A percentile compares a stretch with the other conserved stretches of the same genome.
phyloP scores from a whole-genome alignment of 2,888 invertebrate genomes.

The Lysandra bellargus region DNA sequence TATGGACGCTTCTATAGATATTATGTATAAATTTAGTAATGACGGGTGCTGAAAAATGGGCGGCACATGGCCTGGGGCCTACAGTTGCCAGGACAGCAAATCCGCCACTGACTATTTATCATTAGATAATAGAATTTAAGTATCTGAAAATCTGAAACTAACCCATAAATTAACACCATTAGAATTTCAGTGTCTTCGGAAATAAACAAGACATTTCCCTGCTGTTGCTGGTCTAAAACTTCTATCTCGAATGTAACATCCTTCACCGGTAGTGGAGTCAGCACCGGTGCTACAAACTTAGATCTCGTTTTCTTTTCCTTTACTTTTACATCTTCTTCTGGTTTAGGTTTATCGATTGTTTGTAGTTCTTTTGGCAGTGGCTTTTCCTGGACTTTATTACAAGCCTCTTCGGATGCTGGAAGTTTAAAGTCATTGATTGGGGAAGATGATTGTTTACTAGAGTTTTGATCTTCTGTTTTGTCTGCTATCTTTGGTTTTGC shows the following conservation, averaged over 20 bases:
- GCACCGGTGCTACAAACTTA: constrained; percentile 61
- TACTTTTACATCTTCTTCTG: constrained; percentile 27
- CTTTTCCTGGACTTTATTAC: background rate
- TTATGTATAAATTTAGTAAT: too few relatives aligned
- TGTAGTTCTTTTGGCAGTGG: background rate
- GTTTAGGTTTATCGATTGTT: constrained; percentile 6
- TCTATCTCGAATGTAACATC: constrained; percentile 51
- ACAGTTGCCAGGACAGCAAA: too few relatives aligned
- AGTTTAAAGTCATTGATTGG: background rate
- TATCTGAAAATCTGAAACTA: background rate
- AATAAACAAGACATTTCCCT: constrained; percentile 31
- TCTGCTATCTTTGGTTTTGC: constrained; percentile 49
- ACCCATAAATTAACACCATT: constrained; percentile 55
- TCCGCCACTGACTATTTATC: too few relatives aligned
- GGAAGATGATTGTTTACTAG: background rate
- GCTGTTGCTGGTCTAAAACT: constrained; percentile 43
- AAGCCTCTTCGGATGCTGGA: background rate
- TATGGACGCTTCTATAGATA: too few relatives aligned
- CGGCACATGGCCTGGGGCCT: too few relatives aligned
- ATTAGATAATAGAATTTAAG: too few relatives aligned
- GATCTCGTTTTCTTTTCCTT: constrained; percentile 53
- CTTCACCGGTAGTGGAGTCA: constrained; percentile 58
- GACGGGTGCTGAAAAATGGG: too few relatives aligned
- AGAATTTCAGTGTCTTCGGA: constrained; percentile 44
- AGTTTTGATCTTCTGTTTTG: constrained; percentile 30